These are phyloP conservation scores for Sceloporus undulatus DNA, from an alignment of 2,113 vertebrate species.

Conservation along the genomic window DNA sequence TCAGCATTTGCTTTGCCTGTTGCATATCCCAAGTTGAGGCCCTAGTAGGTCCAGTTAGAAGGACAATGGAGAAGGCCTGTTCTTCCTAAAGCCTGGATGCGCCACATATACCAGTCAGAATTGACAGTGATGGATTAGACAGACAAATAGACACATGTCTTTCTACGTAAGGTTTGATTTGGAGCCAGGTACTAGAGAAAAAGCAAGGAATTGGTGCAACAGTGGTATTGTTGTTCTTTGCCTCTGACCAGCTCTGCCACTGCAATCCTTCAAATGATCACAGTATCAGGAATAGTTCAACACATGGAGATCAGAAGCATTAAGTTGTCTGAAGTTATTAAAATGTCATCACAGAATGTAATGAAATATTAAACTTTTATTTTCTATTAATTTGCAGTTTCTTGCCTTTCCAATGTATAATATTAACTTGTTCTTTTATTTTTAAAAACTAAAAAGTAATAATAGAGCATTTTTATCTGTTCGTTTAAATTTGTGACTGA, in stretches of 20 bases:
- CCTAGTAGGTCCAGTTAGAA: background rate
- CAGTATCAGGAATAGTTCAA: background rate
- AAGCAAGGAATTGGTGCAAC: background rate
- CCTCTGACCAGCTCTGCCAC: background rate
- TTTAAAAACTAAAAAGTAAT: background rate
- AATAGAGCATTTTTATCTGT: too few species aligned
- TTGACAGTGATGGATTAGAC: background rate
- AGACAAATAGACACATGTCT: background rate
- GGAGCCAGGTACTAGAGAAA: background rate
- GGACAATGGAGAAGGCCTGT: background rate
- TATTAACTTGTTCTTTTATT: background rate
- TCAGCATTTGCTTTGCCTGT: background rate
- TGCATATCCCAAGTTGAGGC: background rate
- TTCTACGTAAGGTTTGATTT: background rate
- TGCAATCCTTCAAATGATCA: background rate
- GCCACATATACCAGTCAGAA: background rate
- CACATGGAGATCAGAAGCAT: background rate
- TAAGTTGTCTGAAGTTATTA: background rate
- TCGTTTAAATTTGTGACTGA: background rate
- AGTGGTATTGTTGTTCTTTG: background rate
- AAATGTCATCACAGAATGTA: background rate
- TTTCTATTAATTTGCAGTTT: background rate
- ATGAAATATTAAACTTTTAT: background rate
- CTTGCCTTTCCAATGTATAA: background rate
- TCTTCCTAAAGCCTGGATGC: background rate